phyloP scores from a whole-genome alignment of 1,140 invertebrate species.

The Acyrthosiphon pisum region DNA sequence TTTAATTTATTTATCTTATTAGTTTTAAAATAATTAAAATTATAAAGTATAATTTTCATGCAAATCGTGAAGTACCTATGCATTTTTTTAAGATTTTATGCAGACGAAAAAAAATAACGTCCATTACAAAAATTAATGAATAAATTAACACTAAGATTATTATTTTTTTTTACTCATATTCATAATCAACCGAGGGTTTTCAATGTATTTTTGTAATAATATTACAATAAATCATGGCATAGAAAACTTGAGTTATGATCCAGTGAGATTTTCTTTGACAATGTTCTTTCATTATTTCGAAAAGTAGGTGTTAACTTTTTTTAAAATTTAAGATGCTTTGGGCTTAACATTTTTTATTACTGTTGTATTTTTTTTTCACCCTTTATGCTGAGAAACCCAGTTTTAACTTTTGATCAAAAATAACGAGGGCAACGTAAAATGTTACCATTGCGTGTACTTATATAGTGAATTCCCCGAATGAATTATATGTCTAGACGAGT shows the following conservation, averaged over 20 bases:
- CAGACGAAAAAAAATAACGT: not conserved
- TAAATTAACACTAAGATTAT: constrained; percentile 24
- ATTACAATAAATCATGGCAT: constrained; percentile 8
- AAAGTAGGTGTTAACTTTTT: not conserved
- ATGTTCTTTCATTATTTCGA: not conserved
- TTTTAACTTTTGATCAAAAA: not conserved
- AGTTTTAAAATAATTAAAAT: constrained; percentile 19
- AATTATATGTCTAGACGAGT: not conserved
- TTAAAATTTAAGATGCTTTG: not conserved
- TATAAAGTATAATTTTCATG: constrained; percentile 38
- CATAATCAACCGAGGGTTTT: not conserved
- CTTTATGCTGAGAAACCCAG: not conserved
- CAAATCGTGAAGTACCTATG: constrained; percentile 19
- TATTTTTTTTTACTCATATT: not conserved
- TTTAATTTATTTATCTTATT: constrained; percentile 43
- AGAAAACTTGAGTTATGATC: not conserved
- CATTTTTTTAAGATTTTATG: not conserved
- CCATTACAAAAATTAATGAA: constrained; percentile 31
- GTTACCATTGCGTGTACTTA: too few relatives aligned
- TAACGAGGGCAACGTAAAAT: not conserved
- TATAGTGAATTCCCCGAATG: not conserved
- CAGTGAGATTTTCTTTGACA: not conserved
- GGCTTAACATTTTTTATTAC: not conserved
- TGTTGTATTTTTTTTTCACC: not conserved
- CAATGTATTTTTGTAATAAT: not conserved